Evolutionary conservation across 2,113 vertebrate species (phyloP), one percentile per base, ranked within the genome.

Genomic region (Gambusia holbrooki): DNA sequence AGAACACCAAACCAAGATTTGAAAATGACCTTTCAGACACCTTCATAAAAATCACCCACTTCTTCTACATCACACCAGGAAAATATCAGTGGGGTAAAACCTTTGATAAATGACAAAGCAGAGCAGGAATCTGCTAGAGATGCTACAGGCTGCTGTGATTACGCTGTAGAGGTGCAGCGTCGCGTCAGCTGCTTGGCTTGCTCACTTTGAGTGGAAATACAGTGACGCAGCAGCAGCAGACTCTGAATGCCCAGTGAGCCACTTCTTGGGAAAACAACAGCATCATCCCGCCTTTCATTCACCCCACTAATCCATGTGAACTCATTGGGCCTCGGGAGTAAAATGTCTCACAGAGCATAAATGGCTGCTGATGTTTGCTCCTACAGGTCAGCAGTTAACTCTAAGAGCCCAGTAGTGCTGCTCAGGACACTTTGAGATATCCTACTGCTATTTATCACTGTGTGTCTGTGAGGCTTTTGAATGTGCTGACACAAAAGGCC

Each of bases 41-140:
- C 65, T 79, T 67, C 58, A 77, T 67, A 69, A 73, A 82, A 90
- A 87, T 81, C 84, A 75, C 62, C 78, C 63, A 84, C 22, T 25
- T 81, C 71, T 73, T 65, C 66, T 22, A 32, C 72, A 81, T 86
- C 85, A 60, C 69, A 33, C 71, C 33, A 4, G 62, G 73, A 82
- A 91, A 90, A 48, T 90, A 87, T 83, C 90, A 92, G 48, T 71
- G 7, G 77, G 35, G 70, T 48, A 76, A 81, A 88, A 86, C 72
- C 51, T 82, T 66, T 88, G 85, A 77, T 85, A 74, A 92, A 88
- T 76, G 73, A 87, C 85, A 88, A 65, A 87, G 82, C 76, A 63
- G 40, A 29, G 9, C 8, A 6, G 25, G 77, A 84, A 82, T 89
- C 83, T 45, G 63, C 77, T 14, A 54, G 81, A 80, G 88, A 77